Conservation (phyloP, 1,140 invertebrate species). For the Chrysomallon squamiferum region DNA sequence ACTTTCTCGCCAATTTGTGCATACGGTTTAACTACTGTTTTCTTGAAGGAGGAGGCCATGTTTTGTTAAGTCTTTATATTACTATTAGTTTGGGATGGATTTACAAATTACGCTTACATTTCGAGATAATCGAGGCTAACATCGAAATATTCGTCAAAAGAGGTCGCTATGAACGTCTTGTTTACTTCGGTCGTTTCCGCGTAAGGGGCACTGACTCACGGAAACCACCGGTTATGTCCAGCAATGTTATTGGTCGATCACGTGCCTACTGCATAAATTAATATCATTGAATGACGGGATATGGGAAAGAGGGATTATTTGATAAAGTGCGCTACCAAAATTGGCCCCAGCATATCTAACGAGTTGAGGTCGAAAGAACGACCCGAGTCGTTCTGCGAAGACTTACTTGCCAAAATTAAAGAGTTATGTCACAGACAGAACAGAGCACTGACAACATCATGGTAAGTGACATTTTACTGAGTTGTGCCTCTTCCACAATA, state of each 20-base stretch:
- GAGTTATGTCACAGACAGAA: constrained; percentile 70
- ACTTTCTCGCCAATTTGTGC: constrained; percentile 67
- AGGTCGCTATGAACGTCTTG: background rate
- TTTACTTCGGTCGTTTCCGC: constrained; percentile 17
- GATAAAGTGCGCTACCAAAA: constrained; percentile 40
- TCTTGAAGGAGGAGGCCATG: constrained; percentile 61
- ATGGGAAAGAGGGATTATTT: constrained; percentile 43
- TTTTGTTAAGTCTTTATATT: constrained; percentile 21
- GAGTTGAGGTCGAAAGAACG: background rate
- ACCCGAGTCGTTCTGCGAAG: background rate
- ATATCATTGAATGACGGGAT: constrained; percentile 48
- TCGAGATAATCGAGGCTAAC: background rate
- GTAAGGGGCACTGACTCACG: constrained; percentile 1
- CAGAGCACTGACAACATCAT: constrained; percentile 72
- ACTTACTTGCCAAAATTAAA: background rate
- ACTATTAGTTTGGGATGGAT: too few relatives aligned
- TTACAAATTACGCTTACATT: constrained; percentile 9
- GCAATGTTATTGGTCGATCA: constrained; percentile 14
- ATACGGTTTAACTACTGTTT: constrained; percentile 48
- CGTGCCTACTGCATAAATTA: constrained; percentile 49
- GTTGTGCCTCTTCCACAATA: background rate
- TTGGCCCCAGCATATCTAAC: constrained; percentile 16
- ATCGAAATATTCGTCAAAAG: constrained; percentile 6
- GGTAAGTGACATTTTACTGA: constrained; percentile 61
- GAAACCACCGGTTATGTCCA: too few relatives aligned